Conservation (phyloP, 2,888 invertebrate genomes). For the Sphaeridia pumilis region DNA sequence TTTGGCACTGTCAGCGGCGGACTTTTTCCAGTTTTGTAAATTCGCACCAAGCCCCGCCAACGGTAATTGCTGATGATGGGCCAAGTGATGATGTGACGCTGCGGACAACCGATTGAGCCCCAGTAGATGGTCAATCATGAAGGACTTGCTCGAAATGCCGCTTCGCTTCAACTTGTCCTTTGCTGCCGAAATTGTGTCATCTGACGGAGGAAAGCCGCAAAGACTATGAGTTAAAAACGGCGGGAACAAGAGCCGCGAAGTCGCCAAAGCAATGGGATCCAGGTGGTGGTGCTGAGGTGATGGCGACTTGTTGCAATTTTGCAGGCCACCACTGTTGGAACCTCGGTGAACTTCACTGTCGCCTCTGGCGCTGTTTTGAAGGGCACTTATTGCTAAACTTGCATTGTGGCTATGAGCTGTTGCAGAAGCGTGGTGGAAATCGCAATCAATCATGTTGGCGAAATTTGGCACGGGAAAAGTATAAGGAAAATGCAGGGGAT, state of each 20-base stretch:
- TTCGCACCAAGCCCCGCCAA: constrained; percentile 7
- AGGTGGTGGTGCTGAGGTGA: background rate
- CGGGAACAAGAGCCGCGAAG: constrained; percentile 14
- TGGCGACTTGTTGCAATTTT: background rate
- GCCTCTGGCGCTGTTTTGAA: background rate
- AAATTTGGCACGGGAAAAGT: constrained; percentile 12
- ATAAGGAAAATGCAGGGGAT: constrained; percentile 17
- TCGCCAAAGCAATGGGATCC: constrained; percentile 1
- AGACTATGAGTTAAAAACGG: constrained; percentile 9
- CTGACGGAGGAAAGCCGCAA: constrained; percentile 6
- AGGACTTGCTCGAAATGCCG: constrained; percentile 51
- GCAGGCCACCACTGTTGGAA: background rate
- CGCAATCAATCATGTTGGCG: constrained; percentile 14
- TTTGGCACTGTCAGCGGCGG: background rate
- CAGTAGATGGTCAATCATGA: constrained; percentile 78
- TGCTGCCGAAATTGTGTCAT: constrained; percentile 4
- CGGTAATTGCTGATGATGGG: constrained; percentile 4
- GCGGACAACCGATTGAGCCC: constrained; percentile 46
- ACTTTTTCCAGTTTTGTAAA: background rate
- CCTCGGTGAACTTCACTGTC: background rate
- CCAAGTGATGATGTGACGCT: constrained; percentile 2
- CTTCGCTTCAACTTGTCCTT: constrained; percentile 13
- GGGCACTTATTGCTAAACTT: background rate
- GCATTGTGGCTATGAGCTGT: constrained; percentile 9
- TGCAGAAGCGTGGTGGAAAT: constrained; percentile 1